Percentiles rank a stretch among this genome's conserved stretches.
These are phyloP conservation scores for Ostrea denselamellosa DNA, from an alignment of 1,140 invertebrate species.

Conservation along the genomic window DNA sequence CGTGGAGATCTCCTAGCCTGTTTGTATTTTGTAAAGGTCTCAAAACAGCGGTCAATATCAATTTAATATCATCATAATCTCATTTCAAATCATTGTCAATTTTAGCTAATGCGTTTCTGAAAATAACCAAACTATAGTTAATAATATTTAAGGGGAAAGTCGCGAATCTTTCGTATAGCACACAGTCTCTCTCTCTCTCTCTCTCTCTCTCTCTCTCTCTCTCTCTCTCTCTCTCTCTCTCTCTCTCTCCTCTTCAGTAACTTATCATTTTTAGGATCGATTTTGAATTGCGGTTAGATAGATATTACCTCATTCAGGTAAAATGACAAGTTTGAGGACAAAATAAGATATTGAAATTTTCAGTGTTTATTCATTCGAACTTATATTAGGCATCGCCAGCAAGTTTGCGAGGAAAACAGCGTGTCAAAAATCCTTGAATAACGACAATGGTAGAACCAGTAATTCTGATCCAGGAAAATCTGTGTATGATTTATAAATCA, in stretches of 20 bases:
- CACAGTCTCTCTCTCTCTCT: background rate
- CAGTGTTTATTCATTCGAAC: too few relatives aligned
- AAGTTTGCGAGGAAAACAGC: too few relatives aligned
- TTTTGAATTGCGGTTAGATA: too few relatives aligned
- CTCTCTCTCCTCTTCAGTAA: background rate
- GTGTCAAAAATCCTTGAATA: too few relatives aligned
- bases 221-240: conserved; percentile 9
- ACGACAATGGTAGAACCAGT: too few relatives aligned
- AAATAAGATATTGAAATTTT: too few relatives aligned
- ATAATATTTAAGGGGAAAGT: background rate
- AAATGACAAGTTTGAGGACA: too few relatives aligned
- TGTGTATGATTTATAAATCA: too few relatives aligned
- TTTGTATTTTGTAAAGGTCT: background rate
- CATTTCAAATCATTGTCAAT: conserved; percentile 22
- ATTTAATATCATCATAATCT: conserved; percentile 25
- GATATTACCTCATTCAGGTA: too few relatives aligned
- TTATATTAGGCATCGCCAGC: too few relatives aligned
- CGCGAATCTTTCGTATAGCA: background rate
- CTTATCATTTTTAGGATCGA: too few relatives aligned
- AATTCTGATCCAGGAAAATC: too few relatives aligned
- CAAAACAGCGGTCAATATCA: conserved; percentile 32
- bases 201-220: conserved; percentile 27
- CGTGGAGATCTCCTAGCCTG: background rate
- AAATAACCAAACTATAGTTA: background rate
- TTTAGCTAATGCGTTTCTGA: conserved; percentile 11